Percentiles rank a stretch among this genome's conserved stretches.
Conservation (phyloP, 2,888 invertebrate species). For the Drosophila borealis region DNA sequence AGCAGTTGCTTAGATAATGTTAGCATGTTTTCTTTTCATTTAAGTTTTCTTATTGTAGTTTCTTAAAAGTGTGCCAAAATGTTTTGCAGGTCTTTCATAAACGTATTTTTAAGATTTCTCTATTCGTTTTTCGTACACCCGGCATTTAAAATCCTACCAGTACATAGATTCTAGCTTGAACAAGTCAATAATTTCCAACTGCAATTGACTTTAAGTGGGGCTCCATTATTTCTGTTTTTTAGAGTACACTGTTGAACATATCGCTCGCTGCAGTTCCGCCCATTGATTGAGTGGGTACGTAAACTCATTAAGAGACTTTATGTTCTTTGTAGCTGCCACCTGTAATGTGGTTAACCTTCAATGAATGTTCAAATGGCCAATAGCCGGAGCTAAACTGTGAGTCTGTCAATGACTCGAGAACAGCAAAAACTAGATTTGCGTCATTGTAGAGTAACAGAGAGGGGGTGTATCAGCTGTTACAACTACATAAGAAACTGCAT, state of each 20-base stretch:
- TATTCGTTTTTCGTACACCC: too few species aligned
- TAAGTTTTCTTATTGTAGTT: too few species aligned
- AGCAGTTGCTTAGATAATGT: neutral
- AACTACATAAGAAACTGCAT: constrained; percentile 13
- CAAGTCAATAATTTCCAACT: neutral
- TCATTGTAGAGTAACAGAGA: constrained; percentile 3
- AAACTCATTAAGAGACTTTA: constrained; percentile 33
- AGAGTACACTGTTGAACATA: neutral
- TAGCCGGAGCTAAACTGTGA: constrained; percentile 58
- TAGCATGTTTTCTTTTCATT: too few species aligned
- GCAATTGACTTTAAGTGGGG: neutral
- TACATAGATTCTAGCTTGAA: neutral
- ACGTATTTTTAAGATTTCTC: neutral
- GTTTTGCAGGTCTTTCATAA: neutral
- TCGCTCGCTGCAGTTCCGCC: constrained; percentile 1
- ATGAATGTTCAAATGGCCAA: constrained; percentile 56
- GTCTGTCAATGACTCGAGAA: constrained; percentile 32
- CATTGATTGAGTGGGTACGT: constrained; percentile 31
- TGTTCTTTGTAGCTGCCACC: constrained; percentile 25
- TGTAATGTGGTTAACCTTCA: constrained; percentile 67
- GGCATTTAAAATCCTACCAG: too few species aligned
- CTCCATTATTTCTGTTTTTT: neutral
- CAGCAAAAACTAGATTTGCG: constrained; percentile 29
- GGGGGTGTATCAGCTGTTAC: constrained; percentile 10
- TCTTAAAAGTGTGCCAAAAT: neutral